Evolutionary conservation across 2,888 invertebrate genomes (phyloP).

Genomic region (Bellardia bayeri): DNA sequence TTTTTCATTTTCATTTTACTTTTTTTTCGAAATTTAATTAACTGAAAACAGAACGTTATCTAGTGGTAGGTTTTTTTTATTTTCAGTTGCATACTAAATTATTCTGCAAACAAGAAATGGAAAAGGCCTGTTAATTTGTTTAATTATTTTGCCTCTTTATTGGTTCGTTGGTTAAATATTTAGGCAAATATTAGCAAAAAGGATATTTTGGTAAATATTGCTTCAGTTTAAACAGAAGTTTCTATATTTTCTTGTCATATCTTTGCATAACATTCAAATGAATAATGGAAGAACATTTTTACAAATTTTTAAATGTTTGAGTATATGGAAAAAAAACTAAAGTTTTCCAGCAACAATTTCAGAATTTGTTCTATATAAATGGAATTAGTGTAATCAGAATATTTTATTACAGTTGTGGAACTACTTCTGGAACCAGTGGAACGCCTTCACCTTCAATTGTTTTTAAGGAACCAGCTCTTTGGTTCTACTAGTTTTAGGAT

Average conservation of each 20-base stretch:
- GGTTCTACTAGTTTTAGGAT: too few relatives aligned
- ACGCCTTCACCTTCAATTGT: too few relatives aligned
- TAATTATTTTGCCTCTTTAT: background rate
- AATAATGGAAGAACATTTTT: background rate
- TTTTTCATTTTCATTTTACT: background rate
- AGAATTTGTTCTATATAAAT: too few relatives aligned
- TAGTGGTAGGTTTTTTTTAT: background rate
- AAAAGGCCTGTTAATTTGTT: constrained; percentile 5
- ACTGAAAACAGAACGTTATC: constrained; percentile 25
- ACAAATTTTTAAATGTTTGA: too few relatives aligned
- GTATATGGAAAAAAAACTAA: too few relatives aligned
- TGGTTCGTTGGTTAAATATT: constrained; percentile 2
- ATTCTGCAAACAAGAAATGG: background rate
- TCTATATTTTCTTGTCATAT: background rate
- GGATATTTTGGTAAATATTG: constrained; percentile 28
- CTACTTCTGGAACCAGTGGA: too few relatives aligned
- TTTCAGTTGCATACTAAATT: background rate
- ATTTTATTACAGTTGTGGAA: too few relatives aligned
- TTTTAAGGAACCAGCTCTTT: too few relatives aligned
- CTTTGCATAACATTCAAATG: background rate
- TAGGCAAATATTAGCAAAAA: constrained; percentile 18
- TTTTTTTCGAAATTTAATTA: constrained; percentile 46
- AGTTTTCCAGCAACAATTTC: too few relatives aligned
- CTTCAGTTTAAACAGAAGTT: background rate
- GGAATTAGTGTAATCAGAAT: too few relatives aligned